Percentiles rank a stretch among this genome's conserved stretches.
Conservation (phyloP, 2,797 vertebrate species). For the Poeciliopsis infans region DNA sequence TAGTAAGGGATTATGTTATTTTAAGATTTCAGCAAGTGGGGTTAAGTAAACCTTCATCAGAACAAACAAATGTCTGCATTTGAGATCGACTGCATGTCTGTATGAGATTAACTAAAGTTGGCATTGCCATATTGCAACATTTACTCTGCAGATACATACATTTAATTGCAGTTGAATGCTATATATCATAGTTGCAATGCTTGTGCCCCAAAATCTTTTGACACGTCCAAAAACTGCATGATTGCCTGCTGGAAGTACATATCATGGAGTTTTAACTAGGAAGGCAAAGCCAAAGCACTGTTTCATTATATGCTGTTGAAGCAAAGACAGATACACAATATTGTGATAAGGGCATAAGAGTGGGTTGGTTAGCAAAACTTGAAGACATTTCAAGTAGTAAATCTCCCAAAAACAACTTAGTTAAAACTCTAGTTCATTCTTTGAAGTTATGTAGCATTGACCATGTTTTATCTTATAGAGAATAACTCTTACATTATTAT, state of each 20-base stretch:
- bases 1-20: background rate
- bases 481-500: background rate
- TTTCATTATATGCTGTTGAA: background rate
- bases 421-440: background rate
- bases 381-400: background rate
- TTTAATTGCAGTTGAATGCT: background rate
- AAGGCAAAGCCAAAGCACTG: background rate
- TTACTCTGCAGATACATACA: background rate
- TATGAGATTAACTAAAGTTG: background rate
- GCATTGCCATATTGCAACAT: background rate
- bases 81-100: no score
- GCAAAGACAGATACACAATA: background rate
- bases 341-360: background rate
- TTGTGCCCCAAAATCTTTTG: background rate
- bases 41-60: background rate
- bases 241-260: background rate
- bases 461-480: background rate
- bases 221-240: background rate
- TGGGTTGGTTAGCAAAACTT: background rate
- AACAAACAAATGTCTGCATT: background rate
- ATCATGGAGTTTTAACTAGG: background rate
- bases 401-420: background rate
- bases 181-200: background rate
- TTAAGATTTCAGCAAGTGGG: background rate
- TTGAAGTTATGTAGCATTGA: background rate